These are phyloP conservation scores for Ophiodon elongatus DNA, from an alignment of 2,113 vertebrate species.

Conservation along the genomic window DNA sequence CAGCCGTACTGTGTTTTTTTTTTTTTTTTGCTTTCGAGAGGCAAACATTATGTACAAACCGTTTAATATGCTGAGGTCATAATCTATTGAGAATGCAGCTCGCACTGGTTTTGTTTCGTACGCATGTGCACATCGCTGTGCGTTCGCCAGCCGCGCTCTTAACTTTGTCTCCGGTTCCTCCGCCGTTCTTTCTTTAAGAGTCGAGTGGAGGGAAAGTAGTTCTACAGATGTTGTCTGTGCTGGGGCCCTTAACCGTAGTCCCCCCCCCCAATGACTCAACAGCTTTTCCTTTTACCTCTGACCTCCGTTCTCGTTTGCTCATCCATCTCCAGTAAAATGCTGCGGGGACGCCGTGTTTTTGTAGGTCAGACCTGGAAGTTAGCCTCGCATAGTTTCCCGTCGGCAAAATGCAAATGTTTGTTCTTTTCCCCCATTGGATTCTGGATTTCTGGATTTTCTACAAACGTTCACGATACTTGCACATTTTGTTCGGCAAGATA, in stretches of 20 bases:
- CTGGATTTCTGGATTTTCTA: too few species aligned
- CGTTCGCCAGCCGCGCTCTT: not conserved
- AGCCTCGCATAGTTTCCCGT: too few species aligned
- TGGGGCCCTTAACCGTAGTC: constrained; percentile 21
- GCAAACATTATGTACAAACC: not conserved
- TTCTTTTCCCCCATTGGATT: too few species aligned
- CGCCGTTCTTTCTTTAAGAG: not conserved
- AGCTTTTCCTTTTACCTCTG: constrained; percentile 50
- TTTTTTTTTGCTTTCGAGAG: not conserved
- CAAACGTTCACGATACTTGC: too few species aligned
- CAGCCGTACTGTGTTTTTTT: not conserved
- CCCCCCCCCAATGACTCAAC: constrained; percentile 18
- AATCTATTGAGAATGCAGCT: not conserved
- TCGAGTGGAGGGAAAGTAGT: constrained; percentile 50
- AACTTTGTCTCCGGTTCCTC: not conserved
- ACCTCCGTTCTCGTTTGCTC: constrained; percentile 12
- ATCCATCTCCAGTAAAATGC: not conserved
- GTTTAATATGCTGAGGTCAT: not conserved
- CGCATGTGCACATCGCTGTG: not conserved
- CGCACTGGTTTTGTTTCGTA: not conserved
- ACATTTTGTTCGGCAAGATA: too few species aligned
- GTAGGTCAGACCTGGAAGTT: too few species aligned
- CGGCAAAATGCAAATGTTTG: too few species aligned
- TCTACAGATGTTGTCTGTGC: constrained; percentile 70
- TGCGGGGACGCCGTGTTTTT: too few species aligned